Evolutionary conservation across 1,140 invertebrate species (phyloP).

Genomic region (Rhagoletis pomonella): DNA sequence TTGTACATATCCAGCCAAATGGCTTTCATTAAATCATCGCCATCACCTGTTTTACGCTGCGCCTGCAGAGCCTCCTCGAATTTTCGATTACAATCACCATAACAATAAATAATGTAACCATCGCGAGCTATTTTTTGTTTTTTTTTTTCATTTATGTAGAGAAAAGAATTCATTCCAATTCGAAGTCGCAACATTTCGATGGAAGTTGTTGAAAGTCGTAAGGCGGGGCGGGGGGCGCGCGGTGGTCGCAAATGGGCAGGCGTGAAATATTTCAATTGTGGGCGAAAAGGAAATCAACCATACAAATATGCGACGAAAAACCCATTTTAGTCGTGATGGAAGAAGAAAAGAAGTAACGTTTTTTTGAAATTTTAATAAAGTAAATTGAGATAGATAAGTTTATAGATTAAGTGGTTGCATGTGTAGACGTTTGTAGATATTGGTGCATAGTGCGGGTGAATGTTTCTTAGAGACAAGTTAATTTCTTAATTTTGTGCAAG

Average conservation of each 20-base stretch:
- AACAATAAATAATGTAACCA: conserved; percentile 74
- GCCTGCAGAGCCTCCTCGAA: conserved; percentile 72
- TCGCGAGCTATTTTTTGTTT: conserved; percentile 64
- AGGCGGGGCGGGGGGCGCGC: not conserved
- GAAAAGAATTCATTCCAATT: not conserved
- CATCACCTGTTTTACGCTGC: conserved; percentile 73
- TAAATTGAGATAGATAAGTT: conserved; percentile 20
- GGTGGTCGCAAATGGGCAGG: not conserved
- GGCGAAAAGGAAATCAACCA: not conserved
- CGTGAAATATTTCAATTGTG: conserved; percentile 17
- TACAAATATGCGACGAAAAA: conserved; percentile 18
- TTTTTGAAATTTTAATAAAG: conserved; percentile 20
- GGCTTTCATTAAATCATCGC: conserved; percentile 74
- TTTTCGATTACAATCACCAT: conserved; percentile 73
- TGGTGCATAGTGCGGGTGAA: not conserved
- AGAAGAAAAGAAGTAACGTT: conserved; percentile 7
- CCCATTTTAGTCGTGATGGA: not conserved
- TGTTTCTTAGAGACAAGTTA: not conserved
- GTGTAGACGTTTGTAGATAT: not conserved
- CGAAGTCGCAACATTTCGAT: conserved; percentile 11
- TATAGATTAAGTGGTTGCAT: not conserved
- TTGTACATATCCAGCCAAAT: conserved; percentile 75
- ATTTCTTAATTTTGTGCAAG: conserved; percentile 18
- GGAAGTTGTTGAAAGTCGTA: not conserved
- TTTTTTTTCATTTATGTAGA: too few species aligned